Conservation (phyloP, 2,888 invertebrate genomes). For the Leptopterna dolabrata region DNA sequence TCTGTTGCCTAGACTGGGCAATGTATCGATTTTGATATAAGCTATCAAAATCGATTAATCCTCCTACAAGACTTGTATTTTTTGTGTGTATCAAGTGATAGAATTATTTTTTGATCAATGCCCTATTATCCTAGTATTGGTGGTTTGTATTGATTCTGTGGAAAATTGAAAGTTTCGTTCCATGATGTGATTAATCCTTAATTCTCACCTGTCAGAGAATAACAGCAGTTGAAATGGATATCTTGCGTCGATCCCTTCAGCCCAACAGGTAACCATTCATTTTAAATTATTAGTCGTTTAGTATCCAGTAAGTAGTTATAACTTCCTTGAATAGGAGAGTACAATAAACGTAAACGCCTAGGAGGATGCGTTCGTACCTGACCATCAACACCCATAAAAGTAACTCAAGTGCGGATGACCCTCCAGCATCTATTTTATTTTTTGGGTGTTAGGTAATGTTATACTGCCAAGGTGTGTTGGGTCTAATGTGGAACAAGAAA, state of each 20-base stretch:
- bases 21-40: not conserved
- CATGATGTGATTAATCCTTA: not conserved
- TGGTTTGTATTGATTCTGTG: not conserved
- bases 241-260: slow-evolving; percentile 39
- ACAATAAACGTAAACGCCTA: no score
- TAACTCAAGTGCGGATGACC: no score
- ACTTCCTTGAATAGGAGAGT: no score
- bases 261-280: not conserved
- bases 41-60: not conserved
- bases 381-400: no score
- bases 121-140: not conserved
- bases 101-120: not conserved
- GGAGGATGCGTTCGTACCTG: no score
- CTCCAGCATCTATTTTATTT: no score
- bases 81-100: not conserved
- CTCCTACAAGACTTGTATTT: not conserved
- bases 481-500: no score
- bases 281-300: not conserved
- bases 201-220: not conserved
- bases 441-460: no score
- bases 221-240: slow-evolving; percentile 35
- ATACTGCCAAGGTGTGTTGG: no score
- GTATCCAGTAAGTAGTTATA: no score
- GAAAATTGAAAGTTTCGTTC: not conserved
- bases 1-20: not conserved